A percentile compares a stretch with the other conserved stretches of the same genome.
phyloP scores from a whole-genome alignment of 2,797 vertebrate species.

The Gouania willdenowi region DNA sequence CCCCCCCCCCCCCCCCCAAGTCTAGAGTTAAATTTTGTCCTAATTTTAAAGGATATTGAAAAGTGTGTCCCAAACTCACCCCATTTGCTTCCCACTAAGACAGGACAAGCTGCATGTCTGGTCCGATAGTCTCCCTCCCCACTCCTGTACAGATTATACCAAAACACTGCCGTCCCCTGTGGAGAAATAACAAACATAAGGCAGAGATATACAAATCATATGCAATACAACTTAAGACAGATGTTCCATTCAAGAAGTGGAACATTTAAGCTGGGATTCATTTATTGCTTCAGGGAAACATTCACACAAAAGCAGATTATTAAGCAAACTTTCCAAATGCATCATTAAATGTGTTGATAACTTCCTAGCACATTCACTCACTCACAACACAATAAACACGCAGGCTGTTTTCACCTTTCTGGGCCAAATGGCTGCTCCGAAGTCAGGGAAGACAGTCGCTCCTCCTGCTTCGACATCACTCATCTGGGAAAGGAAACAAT shows the following conservation, averaged over 20 bases:
- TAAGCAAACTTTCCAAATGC: no score
- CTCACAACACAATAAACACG: background rate
- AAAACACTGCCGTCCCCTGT: conserved; percentile 95
- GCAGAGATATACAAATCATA: no score
- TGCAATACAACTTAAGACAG: background rate
- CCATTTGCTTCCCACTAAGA: conserved; percentile 98
- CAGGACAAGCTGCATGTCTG: conserved; percentile 93
- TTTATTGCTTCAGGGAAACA: background rate
- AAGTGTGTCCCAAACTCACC: conserved; percentile 75
- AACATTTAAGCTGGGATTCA: background rate
- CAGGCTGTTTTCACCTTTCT: conserved; percentile 79
- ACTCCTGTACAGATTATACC: conserved; percentile 94
- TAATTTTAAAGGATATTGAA: no score
- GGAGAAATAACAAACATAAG: conserved; percentile 1
- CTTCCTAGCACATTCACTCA: background rate
- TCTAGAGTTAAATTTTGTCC: no score
- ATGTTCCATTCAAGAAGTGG: background rate
- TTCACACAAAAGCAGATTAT: no score
- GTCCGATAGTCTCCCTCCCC: conserved; percentile 96
- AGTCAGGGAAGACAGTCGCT: conserved; percentile 94
- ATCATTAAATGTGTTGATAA: background rate
- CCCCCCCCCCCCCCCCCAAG: no score
- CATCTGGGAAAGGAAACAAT: conserved; percentile 80
- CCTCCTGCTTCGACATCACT: conserved; percentile 95
- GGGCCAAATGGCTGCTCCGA: conserved; percentile 90